Evolutionary conservation across 2,797 vertebrate species (phyloP), one percentile per base, ranked within the genome.

Genomic region (Hafferia zeledoni): DNA sequence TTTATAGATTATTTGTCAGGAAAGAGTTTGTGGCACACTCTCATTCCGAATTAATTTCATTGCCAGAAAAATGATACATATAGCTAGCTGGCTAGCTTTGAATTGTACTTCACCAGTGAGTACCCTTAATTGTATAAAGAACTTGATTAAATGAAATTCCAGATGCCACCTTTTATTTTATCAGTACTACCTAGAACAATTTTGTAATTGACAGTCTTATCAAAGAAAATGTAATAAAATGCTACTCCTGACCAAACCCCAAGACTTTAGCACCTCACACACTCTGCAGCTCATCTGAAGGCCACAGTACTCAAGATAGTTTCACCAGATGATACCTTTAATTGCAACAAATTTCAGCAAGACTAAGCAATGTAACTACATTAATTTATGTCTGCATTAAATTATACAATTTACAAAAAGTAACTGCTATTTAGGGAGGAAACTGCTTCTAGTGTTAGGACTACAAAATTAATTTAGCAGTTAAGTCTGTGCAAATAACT

Each of bases 101-200:
- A 59, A 24, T 5, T 44, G 53, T 53, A 23, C 12, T 65, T 78
- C 28, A 61, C 14, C 46, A 41, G 2, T 33, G 15, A 3, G 0
- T 61, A 39, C 28, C 13, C 37, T 68, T 83, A 33, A 39, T 68
- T 64, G 49, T 18, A 50, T 35, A 57, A 79, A 67, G 18, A 24
- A 50, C 14, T 20, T 41, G 41, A 41, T 41, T 41, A 41, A 41
- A 41, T 17, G 16, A 49, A 74, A 77, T 93, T 81, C 17, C 17
- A 55, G 52, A 53, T 7, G 1, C 2, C 8, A 24, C 7, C 24
- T 68, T 70, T 75, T 37, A 83, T 57, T 90, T 83, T 72, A 53
- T 49, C 3, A 1, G 28, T 78, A 3, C 11, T 59, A 46, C 19
- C 6, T 6, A n/a, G 50, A n/a, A 1, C 2, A 37, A 5, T 27